Evolutionary conservation across 2,888 invertebrate genomes (phyloP), one percentile per base, ranked within the genome.

Genomic region (Zeuzera pyrina): DNA sequence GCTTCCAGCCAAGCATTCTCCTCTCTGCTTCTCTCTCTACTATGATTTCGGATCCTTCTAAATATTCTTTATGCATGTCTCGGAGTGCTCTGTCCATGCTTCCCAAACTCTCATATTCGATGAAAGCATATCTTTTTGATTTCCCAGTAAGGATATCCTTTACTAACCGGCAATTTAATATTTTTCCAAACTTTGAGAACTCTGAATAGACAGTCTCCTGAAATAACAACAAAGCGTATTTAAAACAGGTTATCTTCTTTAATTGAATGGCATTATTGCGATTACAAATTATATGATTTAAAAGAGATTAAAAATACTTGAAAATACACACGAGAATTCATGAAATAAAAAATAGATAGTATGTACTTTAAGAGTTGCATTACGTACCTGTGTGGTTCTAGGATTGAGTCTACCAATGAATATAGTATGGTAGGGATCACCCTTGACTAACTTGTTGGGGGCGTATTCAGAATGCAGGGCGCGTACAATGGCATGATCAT

Each of bases 71-170:
- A 45, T 89, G 78, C 49, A 88, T 87, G 34, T 85, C 77, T 30
- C 78, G 71, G 25, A 88, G 76, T 0, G 92, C 92, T 40, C 79
- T 83, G 34, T 86, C 83, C 3, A 90, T 89, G 32, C 86, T 85
- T 8, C 73, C 68, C 41, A 83, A 76, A 13, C 79, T 85, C 42
- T 87, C 87, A 72, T 87, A 95, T 68, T 94, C 94, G n/a, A 95
- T 85, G 65, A 95, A 95, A 1, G 90, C 94, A 58, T 95, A 95
- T 32, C 92, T 88, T 61, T 90, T 90, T 0, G 94, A 92, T 52
- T 87, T 86, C 0, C 94, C 93, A 0, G 95, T 95, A 0, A 95
- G 91, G 29, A 94, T 86, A 55, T 95, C 94, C 48, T 88, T 86
- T 2, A 95, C 85, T 33, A 95, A 50, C 33, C 86, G 69, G 57